These are phyloP conservation scores for Andrena camellia DNA, from an alignment of 2,888 invertebrate species.

Conservation along the genomic window DNA sequence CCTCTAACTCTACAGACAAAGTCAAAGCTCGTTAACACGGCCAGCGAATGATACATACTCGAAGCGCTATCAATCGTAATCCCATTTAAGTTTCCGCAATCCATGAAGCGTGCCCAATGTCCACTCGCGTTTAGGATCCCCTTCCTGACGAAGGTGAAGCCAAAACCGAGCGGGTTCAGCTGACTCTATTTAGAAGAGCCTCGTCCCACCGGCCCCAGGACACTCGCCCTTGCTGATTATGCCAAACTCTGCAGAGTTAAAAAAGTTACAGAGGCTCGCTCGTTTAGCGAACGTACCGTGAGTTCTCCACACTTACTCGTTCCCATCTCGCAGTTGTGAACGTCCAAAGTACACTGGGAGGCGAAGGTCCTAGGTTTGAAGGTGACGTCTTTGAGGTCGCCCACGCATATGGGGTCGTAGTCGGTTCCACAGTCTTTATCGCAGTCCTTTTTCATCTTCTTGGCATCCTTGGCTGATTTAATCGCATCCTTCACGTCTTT, in stretches of 20 bases:
- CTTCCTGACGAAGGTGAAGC: background rate
- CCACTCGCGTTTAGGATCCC: background rate
- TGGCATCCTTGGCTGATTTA: slow-evolving; percentile 88
- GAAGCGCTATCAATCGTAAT: slow-evolving; percentile 2
- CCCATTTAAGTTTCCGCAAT: background rate
- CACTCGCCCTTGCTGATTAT: slow-evolving; percentile 89
- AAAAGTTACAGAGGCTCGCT: no score
- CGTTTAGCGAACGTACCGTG: no score
- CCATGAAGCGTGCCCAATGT: background rate
- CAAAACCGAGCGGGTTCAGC: background rate
- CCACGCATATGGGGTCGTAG: slow-evolving; percentile 88
- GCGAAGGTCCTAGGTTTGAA: slow-evolving; percentile 87
- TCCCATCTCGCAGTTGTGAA: slow-evolving; percentile 89
- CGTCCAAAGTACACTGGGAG: slow-evolving; percentile 88
- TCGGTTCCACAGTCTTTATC: slow-evolving; percentile 79
- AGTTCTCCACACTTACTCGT: slow-evolving; percentile 86
- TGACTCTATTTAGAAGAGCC: slow-evolving; percentile 86
- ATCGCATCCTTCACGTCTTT: slow-evolving; percentile 81
- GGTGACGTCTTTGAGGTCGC: slow-evolving; percentile 86
- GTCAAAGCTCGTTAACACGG: slow-evolving; percentile 9
- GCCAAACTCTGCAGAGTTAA: slow-evolving; percentile 85
- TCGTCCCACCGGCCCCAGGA: slow-evolving; percentile 88
- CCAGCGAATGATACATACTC: background rate
- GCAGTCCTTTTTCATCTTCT: slow-evolving; percentile 88
- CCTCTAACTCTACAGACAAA: slow-evolving; percentile 9